Base-by-base conservation (phyloP, 2,888 invertebrate genomes). In the Marasmarcha lunaedactyla region DNA sequence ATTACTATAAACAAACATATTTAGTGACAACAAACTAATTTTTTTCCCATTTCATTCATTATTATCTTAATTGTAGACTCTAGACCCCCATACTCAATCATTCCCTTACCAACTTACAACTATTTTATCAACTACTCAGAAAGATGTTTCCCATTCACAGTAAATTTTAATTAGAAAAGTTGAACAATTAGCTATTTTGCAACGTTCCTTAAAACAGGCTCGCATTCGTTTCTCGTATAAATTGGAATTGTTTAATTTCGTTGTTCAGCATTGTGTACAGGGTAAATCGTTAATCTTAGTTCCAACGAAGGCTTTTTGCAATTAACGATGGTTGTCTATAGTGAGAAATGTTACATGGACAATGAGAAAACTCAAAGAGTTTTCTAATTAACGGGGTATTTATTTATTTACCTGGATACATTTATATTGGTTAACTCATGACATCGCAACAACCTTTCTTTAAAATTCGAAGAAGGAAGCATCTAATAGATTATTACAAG, bases 111-210 rank as follows among this genome's bases (percentile, higher is more conserved):
- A n/a, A 11, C 30, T 37, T 37, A 33, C 14, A 40, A 37, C 40
- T 40, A 40, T 42, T 40, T 33, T 26, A 40, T 39, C 35, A 34
- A 39, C 40, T 37, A 15, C 7, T 26, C 27, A 14, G 33, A 40
- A 34, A 42, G 41, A 44, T 41, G 37, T 42, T 42, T 30, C 4
- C 35, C 35, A 33, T 35, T 39, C 35, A 42, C 39, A 35, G 57
- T 60, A 51, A 55, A 63, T 59, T 63, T 64, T 65, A 69, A 67
- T 68, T 66, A 67, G 59, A 52, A 63, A 69, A 69, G 54, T 68
- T 69, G 52, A 56, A 54, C 62, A 65, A 67, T 68, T 65, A 63
- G 56, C 52, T 51, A 50, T 51, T 50, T 51, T 53, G 53, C 50
- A n/a, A 55, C 54, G 53, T 52, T 50, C 46, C 49, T 47, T 53